phyloP scores from a whole-genome alignment of 1,140 invertebrate species.

The Carposina sasakii region DNA sequence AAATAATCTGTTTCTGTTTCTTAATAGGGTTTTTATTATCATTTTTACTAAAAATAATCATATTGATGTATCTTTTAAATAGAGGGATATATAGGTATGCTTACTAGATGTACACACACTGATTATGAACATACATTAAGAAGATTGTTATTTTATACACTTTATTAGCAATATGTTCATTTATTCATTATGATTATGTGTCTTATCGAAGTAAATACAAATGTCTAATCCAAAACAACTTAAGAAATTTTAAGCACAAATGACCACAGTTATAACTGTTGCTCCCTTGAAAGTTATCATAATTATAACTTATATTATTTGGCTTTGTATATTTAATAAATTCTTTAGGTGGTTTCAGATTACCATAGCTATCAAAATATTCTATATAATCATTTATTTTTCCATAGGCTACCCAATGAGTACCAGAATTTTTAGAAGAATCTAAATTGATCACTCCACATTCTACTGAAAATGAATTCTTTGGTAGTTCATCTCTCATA shows the following conservation, averaged over 20 bases:
- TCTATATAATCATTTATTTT: conserved; percentile 26
- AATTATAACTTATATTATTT: conserved; percentile 10
- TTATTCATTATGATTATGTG: conserved; percentile 1
- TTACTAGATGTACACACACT: conserved; percentile 4
- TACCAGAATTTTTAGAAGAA: conserved; percentile 23
- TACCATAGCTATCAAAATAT: conserved; percentile 35
- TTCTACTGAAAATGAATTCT: too few species aligned
- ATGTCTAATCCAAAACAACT: background rate
- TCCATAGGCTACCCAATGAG: conserved; percentile 44
- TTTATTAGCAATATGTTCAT: background rate
- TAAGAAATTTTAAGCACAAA: conserved; percentile 9
- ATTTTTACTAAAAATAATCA: conserved; percentile 2
- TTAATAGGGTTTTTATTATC: background rate
- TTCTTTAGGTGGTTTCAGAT: conserved; percentile 30
- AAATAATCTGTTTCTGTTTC: background rate
- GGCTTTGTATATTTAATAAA: background rate
- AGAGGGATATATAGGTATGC: too few species aligned
- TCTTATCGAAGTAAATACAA: background rate
- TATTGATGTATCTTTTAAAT: too few species aligned
- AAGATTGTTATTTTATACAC: background rate
- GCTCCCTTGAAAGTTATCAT: background rate
- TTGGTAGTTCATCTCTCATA: too few species aligned
- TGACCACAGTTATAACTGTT: conserved; percentile 11
- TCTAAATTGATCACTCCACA: conserved; percentile 40
- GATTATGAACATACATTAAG: conserved; percentile 5